Evolutionary conservation across 92 coral and sea anemone species (phyloP), one percentile per base, ranked within the genome.

Genomic region (Isaurus tuberculatus): DNA sequence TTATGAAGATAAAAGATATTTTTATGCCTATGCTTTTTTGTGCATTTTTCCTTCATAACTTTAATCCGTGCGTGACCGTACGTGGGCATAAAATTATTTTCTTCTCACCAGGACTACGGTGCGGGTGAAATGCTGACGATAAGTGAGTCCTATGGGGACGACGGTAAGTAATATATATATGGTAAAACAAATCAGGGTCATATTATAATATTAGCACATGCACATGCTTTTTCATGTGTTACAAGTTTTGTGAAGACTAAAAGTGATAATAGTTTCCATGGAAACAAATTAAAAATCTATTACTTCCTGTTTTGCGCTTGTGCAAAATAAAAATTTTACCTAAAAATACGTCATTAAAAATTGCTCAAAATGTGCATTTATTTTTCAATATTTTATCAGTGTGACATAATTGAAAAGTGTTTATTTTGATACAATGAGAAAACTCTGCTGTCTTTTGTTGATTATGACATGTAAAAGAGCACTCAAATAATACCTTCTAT

Each of bases 61-160:
- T 16, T 22, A 19, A 30, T 5, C 49, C 8, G 28, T 11, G 60
- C 40, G 61, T 70, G 34, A 71, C 44, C 26, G n/a, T n/a, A n/a
- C n/a, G n/a, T n/a, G n/a, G n/a, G n/a, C 36, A 69, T 30, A 28
- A 23, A 30, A 29, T 8, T 85, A 44, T 75, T 55, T 23, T 44
- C 26, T 28, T 75, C 17, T 27, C 80, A 4, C 22, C 57, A 91
- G 90, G 81, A 86, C 33, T 65, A 61, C 28, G 68, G 68, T 13
- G 44, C 44, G 42, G 84, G 85, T 73, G 92, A 84, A 34, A 90
- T 92, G 93, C 63, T 92, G 93, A 90, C 89, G 10, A 63, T 90
- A 42, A 85, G 83, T 80, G 95, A 93, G 3, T 90, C 93, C 43
- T 92, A 79, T 85, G 86, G 89, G 58, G 93, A 92, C 55, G 82